Percentiles rank a stretch among this genome's conserved stretches.
phyloP scores from a whole-genome alignment of 2,888 invertebrate genomes.

The Ctena decussata region DNA sequence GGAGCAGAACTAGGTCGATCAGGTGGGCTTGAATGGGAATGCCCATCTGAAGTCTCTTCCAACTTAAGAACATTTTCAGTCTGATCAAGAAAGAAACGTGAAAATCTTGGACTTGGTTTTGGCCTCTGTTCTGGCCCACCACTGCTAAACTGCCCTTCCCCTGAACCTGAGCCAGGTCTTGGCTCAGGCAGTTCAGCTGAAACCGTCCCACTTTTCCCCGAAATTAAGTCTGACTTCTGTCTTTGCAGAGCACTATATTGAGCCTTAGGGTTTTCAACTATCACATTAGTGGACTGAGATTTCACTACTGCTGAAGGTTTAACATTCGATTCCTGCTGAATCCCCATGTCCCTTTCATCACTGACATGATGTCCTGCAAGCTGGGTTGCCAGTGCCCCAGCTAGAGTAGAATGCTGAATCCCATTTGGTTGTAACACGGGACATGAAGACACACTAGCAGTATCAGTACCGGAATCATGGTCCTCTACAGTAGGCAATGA shows the following conservation, averaged over 20 bases:
- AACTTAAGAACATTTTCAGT: conserved; percentile 66
- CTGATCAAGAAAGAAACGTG: conserved; percentile 77
- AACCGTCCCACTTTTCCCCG: not conserved
- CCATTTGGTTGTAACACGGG: conserved; percentile 60
- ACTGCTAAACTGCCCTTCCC: not conserved
- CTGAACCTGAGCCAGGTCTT: not conserved
- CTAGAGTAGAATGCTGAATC: conserved; percentile 34
- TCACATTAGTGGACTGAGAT: conserved; percentile 83
- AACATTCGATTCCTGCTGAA: conserved; percentile 82
- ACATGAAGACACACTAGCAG: conserved; percentile 80
- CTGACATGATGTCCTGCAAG: conserved; percentile 18
- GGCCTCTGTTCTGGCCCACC: conserved; percentile 68
- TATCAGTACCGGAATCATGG: conserved; percentile 83
- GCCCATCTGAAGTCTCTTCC: conserved; percentile 54
- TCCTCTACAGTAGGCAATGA: conserved; percentile 76
- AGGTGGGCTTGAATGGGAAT: conserved; percentile 34
- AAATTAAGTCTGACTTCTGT: conserved; percentile 83
- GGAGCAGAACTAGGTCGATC: conserved; percentile 61
- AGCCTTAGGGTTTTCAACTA: conserved; percentile 78
- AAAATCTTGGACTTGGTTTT: conserved; percentile 82
- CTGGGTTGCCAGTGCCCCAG: not conserved
- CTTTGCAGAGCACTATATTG: conserved; percentile 80
- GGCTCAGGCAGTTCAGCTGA: conserved; percentile 21
- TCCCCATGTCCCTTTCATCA: conserved; percentile 70
- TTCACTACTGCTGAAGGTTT: conserved; percentile 84